Evolutionary conservation across 2,888 invertebrate species (phyloP).

Genomic region (Machimus atricapillus): DNA sequence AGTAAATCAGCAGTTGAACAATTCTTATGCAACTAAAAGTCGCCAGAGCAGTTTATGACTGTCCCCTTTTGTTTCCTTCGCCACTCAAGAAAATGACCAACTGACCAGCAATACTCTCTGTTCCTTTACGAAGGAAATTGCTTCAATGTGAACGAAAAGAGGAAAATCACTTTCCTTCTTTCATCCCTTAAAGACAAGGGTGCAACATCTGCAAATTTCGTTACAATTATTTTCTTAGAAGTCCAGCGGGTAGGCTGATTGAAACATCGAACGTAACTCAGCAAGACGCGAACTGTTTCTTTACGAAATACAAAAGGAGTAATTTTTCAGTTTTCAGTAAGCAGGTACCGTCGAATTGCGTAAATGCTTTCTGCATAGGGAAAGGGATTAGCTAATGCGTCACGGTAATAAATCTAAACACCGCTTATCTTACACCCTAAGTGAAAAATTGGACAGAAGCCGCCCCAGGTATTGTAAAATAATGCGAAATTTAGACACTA

Average conservation of each 20-base stretch:
- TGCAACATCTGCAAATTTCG: neutral
- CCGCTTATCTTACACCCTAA: neutral
- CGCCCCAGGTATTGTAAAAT: neutral
- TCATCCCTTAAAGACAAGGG: neutral
- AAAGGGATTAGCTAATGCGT: constrained; percentile 2
- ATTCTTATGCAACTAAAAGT: constrained; percentile 2
- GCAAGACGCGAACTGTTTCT: neutral
- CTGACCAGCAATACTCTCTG: neutral
- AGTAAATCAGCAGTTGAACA: neutral
- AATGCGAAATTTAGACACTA: neutral
- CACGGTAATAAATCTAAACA: constrained; percentile 18
- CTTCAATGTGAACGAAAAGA: neutral
- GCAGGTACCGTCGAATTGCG: neutral
- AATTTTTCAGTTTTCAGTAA: neutral
- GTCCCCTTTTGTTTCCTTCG: neutral
- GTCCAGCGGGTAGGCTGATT: neutral
- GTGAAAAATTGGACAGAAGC: neutral
- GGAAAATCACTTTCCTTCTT: neutral
- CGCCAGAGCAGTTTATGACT: neutral
- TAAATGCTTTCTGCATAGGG: neutral
- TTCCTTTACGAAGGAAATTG: neutral
- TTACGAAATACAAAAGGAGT: neutral
- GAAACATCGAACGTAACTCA: neutral
- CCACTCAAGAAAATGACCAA: neutral
- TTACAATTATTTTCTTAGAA: neutral